Evolutionary conservation across 2,113 vertebrate genomes (phyloP), one percentile per base, ranked within the genome.

Genomic region (Colius striatus): DNA sequence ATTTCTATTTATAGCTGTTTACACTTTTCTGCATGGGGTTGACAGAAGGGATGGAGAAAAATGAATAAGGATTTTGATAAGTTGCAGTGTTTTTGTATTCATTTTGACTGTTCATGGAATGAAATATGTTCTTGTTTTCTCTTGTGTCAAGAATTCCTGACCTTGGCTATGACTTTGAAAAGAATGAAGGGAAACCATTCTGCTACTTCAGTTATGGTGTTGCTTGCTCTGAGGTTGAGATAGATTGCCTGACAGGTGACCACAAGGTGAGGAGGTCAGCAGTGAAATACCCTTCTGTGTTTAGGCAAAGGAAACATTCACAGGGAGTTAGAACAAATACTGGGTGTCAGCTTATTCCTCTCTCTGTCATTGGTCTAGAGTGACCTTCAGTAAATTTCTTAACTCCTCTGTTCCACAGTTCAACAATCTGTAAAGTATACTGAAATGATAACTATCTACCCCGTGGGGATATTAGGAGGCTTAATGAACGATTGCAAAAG

Each of bases 241-340:
- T 99, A 41, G 99, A 99, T 96, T 99, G 99, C 93, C 97, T 99
- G 78, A 99, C 99, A 16, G 99, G 99, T 27, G 98, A 98, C 77
- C 99, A 99, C 91, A 99, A 99, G 99, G 99, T 99, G 96, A 97
- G 94, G 23, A 34, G 21, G 21, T 74, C 75, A 86, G 70, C 84
- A 63, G n/a, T 71, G 83, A 84, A 92, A 60, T 55, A 84, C 23
- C n/a, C 21, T 19, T 74, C 54, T 16, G 1, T 78, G 74, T 77
- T 93, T 43, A 51, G 48, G 36, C 71, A 62, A 83, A 54, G 47
- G 47, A 91, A 86, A 86, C 32, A 8, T 57, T 65, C 62, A 41
- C 1, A 4, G 51, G 25, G 55, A 57, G 34, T 45, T 45, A 80
- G 23, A 88, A 53, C 61, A 94, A 93, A 85, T 38, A 94, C 55